These are phyloP conservation scores for Gerris lacustris DNA, from an alignment of 2,888 invertebrate species.

Conservation along the genomic window DNA sequence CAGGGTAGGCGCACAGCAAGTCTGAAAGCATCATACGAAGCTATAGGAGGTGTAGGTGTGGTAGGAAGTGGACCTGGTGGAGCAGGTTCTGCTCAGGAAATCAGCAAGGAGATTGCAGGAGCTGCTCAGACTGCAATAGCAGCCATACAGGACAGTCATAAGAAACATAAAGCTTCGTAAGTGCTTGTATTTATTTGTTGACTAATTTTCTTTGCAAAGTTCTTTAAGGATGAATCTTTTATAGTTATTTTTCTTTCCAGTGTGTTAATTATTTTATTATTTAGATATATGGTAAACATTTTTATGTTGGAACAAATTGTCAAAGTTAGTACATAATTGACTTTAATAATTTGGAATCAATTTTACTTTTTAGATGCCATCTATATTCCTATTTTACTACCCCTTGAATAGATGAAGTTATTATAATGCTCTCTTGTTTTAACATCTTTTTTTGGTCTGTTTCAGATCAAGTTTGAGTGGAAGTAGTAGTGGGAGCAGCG, in stretches of 20 bases:
- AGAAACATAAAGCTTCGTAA: constrained; percentile 45
- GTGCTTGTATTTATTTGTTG: constrained; percentile 24
- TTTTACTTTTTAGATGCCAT: no score
- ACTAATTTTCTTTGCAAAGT: no score
- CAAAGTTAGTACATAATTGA: no score
- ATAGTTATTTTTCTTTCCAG: no score
- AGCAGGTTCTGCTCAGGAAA: constrained; percentile 43
- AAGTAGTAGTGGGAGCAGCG: background rate
- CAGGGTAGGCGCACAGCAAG: constrained; percentile 88
- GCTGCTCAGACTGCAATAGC: constrained; percentile 61
- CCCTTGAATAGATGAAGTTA: no score
- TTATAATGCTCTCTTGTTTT: no score
- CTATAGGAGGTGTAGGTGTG: constrained; percentile 50
- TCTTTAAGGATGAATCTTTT: no score
- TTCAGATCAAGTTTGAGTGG: background rate
- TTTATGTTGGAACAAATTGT: no score
- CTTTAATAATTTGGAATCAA: no score
- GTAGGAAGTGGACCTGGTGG: constrained; percentile 20
- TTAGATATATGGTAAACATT: no score
- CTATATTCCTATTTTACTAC: no score
- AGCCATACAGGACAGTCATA: constrained; percentile 51
- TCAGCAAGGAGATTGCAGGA: constrained; percentile 56
- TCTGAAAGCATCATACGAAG: constrained; percentile 89
- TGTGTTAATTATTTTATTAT: no score
- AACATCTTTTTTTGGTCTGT: background rate